Evolutionary conservation across 2,797 vertebrate species (phyloP).

Genomic region (Staurois parvus): DNA sequence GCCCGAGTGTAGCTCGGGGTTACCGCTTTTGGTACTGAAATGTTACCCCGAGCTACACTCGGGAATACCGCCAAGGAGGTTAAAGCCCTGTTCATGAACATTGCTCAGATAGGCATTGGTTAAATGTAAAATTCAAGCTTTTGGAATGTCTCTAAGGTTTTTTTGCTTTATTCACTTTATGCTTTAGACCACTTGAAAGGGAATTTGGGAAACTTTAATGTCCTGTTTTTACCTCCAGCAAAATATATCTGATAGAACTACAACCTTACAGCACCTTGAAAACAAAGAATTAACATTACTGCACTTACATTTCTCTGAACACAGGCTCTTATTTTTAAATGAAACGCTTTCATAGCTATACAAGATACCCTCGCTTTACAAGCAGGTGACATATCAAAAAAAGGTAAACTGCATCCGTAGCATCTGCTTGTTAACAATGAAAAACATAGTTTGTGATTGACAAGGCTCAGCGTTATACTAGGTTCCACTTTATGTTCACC

Average conservation of each 20-base stretch:
- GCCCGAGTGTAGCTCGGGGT: too few relatives aligned
- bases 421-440: not conserved
- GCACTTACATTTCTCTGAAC: not conserved
- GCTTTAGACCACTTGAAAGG: conserved; percentile 14
- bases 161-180: not conserved
- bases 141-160: not conserved
- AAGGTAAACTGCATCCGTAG: not conserved
- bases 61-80: too few relatives aligned
- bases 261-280: not conserved
- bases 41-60: too few relatives aligned
- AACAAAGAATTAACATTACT: not conserved
- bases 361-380: not conserved
- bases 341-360: not conserved
- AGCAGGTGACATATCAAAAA: not conserved
- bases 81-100: not conserved
- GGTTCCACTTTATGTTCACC: not conserved
- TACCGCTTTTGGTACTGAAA: too few relatives aligned
- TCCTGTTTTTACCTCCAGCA: conserved; percentile 21
- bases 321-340: not conserved
- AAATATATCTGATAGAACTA: conserved; percentile 17
- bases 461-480: not conserved
- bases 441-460: not conserved
- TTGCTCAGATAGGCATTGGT: not conserved
- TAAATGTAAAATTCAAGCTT: not conserved
- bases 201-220: conserved; percentile 27